Evolutionary conservation across 2,888 invertebrate genomes (phyloP).

Genomic region (Choreutis nemorana): DNA sequence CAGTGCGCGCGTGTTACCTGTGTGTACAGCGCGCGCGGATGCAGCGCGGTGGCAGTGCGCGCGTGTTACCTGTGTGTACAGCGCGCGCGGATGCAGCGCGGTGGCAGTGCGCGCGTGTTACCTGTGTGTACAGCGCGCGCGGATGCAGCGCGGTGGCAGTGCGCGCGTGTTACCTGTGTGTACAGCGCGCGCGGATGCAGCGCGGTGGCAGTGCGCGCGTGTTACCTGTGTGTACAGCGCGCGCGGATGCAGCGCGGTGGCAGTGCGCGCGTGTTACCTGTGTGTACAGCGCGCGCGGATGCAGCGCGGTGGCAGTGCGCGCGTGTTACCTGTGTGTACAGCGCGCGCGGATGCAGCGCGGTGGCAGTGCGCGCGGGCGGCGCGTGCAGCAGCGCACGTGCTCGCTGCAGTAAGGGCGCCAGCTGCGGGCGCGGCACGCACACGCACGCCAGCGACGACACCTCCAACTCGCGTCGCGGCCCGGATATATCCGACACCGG

Average conservation of each 20-base stretch:
- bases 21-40: too few relatives aligned
- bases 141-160: not conserved
- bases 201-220: not conserved
- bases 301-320: not conserved
- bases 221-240: not conserved
- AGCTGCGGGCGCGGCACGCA: conserved; percentile 83
- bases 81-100: too few relatives aligned
- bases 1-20: too few relatives aligned
- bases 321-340: conserved; percentile 3
- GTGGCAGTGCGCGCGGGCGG: conserved; percentile 15
- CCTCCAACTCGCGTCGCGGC: too few relatives aligned
- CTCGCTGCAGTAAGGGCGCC: conserved; percentile 68
- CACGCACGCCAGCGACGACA: conserved; percentile 84
- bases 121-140: too few relatives aligned
- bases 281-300: not conserved
- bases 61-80: too few relatives aligned
- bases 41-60: too few relatives aligned
- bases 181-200: not conserved
- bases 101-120: too few relatives aligned
- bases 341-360: conserved; percentile 10
- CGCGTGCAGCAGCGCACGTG: conserved; percentile 77
- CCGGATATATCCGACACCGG: too few relatives aligned
- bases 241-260: not conserved
- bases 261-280: not conserved
- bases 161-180: not conserved